phyloP scores from a whole-genome alignment of 2,113 vertebrate species.

The Rhagologus leucostigma region DNA sequence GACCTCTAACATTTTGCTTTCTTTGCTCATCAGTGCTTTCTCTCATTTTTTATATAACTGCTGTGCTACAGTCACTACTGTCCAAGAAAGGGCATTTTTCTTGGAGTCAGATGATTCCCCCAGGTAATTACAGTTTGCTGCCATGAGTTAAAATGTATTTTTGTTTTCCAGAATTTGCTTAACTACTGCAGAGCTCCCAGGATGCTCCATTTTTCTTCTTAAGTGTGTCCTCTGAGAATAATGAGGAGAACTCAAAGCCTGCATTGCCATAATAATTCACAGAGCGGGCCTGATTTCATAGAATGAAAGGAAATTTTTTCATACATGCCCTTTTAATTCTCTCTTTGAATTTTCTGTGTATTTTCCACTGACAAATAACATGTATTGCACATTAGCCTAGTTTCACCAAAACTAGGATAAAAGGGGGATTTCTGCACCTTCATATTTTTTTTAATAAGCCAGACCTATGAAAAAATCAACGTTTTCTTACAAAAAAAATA shows the following conservation, averaged over 20 bases:
- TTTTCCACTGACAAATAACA: background rate
- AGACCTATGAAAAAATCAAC: background rate
- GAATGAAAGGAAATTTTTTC: slow-evolving; percentile 15
- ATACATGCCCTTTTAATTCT: background rate
- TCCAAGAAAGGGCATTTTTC: background rate
- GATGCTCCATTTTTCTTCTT: slow-evolving; percentile 34
- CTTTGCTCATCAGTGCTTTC: background rate
- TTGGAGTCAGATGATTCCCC: background rate
- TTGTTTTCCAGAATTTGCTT: slow-evolving; percentile 55
- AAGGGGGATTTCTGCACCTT: background rate
- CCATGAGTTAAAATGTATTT: slow-evolving; percentile 28
- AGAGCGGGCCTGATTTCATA: background rate
- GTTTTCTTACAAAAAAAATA: background rate
- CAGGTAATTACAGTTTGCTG: background rate
- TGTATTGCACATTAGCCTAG: background rate
- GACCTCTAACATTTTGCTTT: slow-evolving; percentile 43
- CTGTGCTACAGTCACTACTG: background rate
- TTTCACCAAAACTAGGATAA: background rate
- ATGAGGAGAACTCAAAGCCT: background rate
- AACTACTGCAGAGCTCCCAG: slow-evolving; percentile 26
- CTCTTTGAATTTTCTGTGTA: background rate
- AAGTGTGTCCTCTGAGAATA: slow-evolving; percentile 40
- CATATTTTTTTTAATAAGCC: background rate
- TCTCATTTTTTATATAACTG: background rate
- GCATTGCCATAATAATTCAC: slow-evolving; percentile 16